Evolutionary conservation across 2,797 vertebrate genomes (phyloP), one percentile per base, ranked within the genome.

Genomic region (Spatula clypeata): DNA sequence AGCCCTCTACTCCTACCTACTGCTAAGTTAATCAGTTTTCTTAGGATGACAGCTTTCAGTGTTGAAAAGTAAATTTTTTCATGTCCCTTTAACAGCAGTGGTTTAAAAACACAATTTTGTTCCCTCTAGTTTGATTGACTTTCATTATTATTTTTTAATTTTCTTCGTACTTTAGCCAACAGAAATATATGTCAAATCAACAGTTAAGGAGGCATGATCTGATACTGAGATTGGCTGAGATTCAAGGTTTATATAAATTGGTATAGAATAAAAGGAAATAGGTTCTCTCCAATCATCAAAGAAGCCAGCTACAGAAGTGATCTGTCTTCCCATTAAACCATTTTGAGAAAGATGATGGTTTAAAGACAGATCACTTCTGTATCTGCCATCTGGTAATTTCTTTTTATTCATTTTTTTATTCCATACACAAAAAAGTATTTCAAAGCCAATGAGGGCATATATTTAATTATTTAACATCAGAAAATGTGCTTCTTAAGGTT

Each of bases 21-120:
- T 92, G 72, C 80, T 89, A 72, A 88, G 83, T 79, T 91, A 91
- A 96, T 90, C 82, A 87, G 62, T 94, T 94, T 93, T 84, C 75
- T 36, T 34, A 55, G 16, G 53, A 88, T 66, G 88, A 96, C 86
- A 97, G 87, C 49, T 95, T 88, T 79, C 36, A 14, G 77, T 65
- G 57, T 79, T 80, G 79, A 74, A 82, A 94, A 54, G 34, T 24
- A 84, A 40, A 49, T 21, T 74, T 82, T 77, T 85, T 86, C 66
- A 81, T 21, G n/a, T 70, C 49, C 42, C 17, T 90, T 88, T 62
- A 81, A 77, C 1, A 85, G 53, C 1, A 74, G 34, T 27, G 3
- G 10, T 76, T 94, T 79, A 67, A 96, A 94, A 94, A 73, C 40
- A 91, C 5, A 73, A 95, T 75, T 49, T 76, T 11, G 45, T 79